Evolutionary conservation across 1,140 invertebrate genomes (phyloP).

Genomic region (Drosophila navojoa): DNA sequence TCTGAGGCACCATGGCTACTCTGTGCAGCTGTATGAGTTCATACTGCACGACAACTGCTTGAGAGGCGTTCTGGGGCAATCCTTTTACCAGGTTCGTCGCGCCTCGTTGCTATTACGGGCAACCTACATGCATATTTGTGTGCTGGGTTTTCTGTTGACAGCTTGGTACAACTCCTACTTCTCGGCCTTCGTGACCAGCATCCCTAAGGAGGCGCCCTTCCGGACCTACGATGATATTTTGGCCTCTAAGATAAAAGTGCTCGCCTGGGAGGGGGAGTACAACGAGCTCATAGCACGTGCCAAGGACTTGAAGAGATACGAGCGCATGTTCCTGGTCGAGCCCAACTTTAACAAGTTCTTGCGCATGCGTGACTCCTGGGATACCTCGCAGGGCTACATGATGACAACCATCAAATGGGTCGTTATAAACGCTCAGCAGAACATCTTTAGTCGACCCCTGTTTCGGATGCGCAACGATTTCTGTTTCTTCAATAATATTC

Average conservation of each 20-base stretch:
- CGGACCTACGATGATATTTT: slow-evolving; percentile 64
- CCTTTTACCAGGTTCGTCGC: slow-evolving; percentile 57
- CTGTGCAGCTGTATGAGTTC: slow-evolving; percentile 46
- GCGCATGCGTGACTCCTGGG: slow-evolving; percentile 48
- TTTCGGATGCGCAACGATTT: slow-evolving; percentile 65
- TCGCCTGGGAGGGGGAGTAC: slow-evolving; percentile 62
- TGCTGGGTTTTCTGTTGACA: slow-evolving; percentile 69
- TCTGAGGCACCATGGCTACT: slow-evolving; percentile 56
- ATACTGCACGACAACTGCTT: slow-evolving; percentile 69
- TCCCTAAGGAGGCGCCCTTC: slow-evolving; percentile 55
- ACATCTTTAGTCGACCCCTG: slow-evolving; percentile 59
- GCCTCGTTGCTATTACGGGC: slow-evolving; percentile 57
- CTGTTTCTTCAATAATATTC: slow-evolving; percentile 73
- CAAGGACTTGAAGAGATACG: slow-evolving; percentile 59
- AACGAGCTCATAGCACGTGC: slow-evolving; percentile 57
- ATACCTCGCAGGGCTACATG: slow-evolving; percentile 67
- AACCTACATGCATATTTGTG: slow-evolving; percentile 71
- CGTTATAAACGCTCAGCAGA: slow-evolving; percentile 68
- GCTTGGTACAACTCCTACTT: slow-evolving; percentile 78
- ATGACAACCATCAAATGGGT: slow-evolving; percentile 61
- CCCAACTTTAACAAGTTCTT: slow-evolving; percentile 51
- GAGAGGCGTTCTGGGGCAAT: slow-evolving; percentile 67
- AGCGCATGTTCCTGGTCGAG: slow-evolving; percentile 61
- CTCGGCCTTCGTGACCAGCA: slow-evolving; percentile 69
- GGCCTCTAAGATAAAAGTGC: slow-evolving; percentile 53